Evolutionary conservation across 2,113 vertebrate genomes (phyloP), one percentile per base, ranked within the genome.

Genomic region (Bubalus kerabau): DNA sequence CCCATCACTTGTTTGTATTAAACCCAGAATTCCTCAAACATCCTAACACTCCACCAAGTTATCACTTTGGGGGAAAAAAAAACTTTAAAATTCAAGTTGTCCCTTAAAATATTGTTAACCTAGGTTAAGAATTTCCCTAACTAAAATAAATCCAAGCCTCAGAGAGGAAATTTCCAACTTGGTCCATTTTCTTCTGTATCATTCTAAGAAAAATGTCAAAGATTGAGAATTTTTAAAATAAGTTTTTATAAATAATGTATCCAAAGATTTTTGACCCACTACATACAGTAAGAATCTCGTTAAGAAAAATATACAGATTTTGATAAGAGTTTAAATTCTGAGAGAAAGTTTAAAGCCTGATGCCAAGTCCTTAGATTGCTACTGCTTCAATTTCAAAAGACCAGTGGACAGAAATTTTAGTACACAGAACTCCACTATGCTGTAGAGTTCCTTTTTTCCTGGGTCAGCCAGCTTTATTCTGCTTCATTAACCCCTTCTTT

Each of bases 401-500:
- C 84, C 71, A 95, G 3, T 16, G 1, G 95, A 88, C 43, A 97
- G 90, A 90, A 64, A 86, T 93, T 97, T 96, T 54, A 91, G 87
- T 71, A 40, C 56, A 97, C 82, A 95, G 84, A 91, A 96, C 91
- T 97, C 88, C 87, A 94, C 94, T 98, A 11, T 40, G 96, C 95
- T 98, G 19, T 4, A 86, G 10, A 40, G 14, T 10, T 84, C 74
- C 67, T 95, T 98, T 98, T 87, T 80, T 60, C 1, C 3, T 4
- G 1, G 78, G 94, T 98, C 98, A 99, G 81, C 91, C 87, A 86
- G 87, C 88, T 0, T 95, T 98, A 85, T 99, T 99, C 98, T 99
- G 99, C 99, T 98, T 99, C 99, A 99, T 99, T 99, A 99, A 99
- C 98, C 99, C 99, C 99, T 99, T 99, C 99, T 99, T 99, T 90